These are phyloP conservation scores for Nasua narica DNA, from an alignment of 2,797 vertebrate species.

Conservation along the genomic window DNA sequence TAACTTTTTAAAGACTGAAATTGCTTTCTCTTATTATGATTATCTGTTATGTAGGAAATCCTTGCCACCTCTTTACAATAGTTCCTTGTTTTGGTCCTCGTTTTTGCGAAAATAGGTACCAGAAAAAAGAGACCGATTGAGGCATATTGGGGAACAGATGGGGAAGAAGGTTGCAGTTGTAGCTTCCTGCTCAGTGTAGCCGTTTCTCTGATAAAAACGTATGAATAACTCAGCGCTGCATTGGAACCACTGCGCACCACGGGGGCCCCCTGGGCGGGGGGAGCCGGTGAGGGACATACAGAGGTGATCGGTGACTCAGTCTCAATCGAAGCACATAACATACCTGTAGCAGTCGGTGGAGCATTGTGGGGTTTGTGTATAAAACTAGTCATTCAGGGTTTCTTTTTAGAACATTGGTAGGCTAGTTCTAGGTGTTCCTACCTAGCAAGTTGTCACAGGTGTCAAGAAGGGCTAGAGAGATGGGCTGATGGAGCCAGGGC, in stretches of 20 bases:
- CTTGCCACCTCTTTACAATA: neutral
- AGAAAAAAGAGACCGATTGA: neutral
- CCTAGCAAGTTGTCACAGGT: neutral
- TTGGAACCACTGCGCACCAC: neutral
- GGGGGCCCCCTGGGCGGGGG: neutral
- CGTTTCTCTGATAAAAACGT: neutral
- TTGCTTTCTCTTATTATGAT: neutral
- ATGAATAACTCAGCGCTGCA: neutral
- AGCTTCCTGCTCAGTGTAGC: neutral
- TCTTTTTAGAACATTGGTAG: neutral
- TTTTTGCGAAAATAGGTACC: neutral
- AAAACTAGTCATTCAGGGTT: neutral
- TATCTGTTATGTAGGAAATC: neutral
- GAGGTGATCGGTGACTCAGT: neutral
- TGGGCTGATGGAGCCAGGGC: neutral
- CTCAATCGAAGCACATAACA: neutral
- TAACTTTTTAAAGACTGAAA: neutral
- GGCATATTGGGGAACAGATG: neutral
- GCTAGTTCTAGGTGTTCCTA: neutral
- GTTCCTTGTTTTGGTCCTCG: neutral
- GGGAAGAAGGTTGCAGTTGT: neutral
- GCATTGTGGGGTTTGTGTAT: neutral
- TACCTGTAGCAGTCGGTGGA: neutral
- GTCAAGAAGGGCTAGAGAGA: neutral
- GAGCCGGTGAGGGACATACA: neutral